These are phyloP conservation scores for Pseudomyrmex flavicornis DNA, from an alignment of 1,140 invertebrate species.

Conservation along the genomic window DNA sequence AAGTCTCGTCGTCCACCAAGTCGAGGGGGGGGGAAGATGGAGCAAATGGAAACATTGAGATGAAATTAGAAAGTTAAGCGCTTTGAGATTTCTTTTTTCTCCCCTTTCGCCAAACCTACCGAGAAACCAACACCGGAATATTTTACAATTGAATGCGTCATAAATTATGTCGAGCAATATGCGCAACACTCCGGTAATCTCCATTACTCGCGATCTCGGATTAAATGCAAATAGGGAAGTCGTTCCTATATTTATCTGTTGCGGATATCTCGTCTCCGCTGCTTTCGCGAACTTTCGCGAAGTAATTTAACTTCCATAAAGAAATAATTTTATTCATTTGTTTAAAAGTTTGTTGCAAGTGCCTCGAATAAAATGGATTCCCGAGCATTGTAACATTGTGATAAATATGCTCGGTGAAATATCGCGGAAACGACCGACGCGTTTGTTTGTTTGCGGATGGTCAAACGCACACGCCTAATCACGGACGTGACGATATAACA, in stretches of 20 bases:
- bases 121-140: background rate
- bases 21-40: no score
- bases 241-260: constrained; percentile 58
- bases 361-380: constrained; percentile 51
- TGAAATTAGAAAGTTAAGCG: constrained; percentile 2
- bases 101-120: background rate
- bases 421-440: background rate
- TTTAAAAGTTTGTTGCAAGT: constrained; percentile 67
- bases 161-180: constrained; percentile 49
- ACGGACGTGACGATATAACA: no score
- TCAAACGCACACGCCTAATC: no score
- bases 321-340: constrained; percentile 75
- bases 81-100: background rate
- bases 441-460: no score
- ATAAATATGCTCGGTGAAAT: constrained; percentile 46
- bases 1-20: no score
- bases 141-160: constrained; percentile 23
- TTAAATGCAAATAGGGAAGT: constrained; percentile 66
- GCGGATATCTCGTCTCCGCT: constrained; percentile 58
- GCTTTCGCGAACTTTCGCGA: constrained; percentile 60
- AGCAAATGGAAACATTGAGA: background rate
- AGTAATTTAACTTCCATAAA: constrained; percentile 74
- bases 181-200: constrained; percentile 40
- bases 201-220: constrained; percentile 27
- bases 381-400: constrained; percentile 51